phyloP scores from a whole-genome alignment of 2,797 vertebrate genomes.

The Sebastolobus altivelis region DNA sequence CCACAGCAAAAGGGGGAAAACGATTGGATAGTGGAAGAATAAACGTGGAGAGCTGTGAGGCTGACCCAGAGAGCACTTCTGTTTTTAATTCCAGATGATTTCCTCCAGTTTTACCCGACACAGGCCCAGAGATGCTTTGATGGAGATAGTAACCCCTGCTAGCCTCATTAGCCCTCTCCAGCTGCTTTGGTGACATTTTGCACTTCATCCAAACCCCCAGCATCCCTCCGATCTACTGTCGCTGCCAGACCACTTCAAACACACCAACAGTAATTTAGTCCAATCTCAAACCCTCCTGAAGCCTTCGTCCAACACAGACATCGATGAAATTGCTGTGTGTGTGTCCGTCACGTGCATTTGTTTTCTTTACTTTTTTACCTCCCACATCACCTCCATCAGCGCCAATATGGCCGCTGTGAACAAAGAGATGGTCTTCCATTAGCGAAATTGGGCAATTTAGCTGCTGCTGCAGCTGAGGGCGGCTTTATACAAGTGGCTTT shows the following conservation, averaged over 20 bases:
- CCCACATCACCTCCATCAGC: constrained; percentile 44
- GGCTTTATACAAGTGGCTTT: constrained; percentile 68
- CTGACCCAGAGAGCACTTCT: constrained; percentile 14
- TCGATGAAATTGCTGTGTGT: constrained; percentile 51
- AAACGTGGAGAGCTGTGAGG: background rate
- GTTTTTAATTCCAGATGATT: constrained; percentile 70
- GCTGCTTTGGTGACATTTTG: constrained; percentile 76
- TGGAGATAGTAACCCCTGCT: constrained; percentile 61
- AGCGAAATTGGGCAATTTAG: constrained; percentile 80
- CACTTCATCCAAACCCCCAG: constrained; percentile 64
- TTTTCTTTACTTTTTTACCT: constrained; percentile 54
- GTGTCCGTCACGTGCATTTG: constrained; percentile 42
- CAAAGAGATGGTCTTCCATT: constrained; percentile 74
- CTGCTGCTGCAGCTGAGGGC: constrained; percentile 54
- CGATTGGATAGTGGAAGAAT: constrained; percentile 4
- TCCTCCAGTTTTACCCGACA: constrained; percentile 38
- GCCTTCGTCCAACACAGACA: constrained; percentile 59
- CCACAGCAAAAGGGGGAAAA: background rate
- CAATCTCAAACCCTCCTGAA: constrained; percentile 63
- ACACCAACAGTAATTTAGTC: constrained; percentile 69
- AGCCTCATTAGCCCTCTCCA: constrained; percentile 78
- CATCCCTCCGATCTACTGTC: constrained; percentile 6
- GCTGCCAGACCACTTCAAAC: constrained; percentile 38
- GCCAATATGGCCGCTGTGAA: constrained; percentile 59
- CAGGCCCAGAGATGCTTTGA: constrained; percentile 27